phyloP scores from a whole-genome alignment of 2,888 invertebrate species.

The Branchellion lobata region DNA sequence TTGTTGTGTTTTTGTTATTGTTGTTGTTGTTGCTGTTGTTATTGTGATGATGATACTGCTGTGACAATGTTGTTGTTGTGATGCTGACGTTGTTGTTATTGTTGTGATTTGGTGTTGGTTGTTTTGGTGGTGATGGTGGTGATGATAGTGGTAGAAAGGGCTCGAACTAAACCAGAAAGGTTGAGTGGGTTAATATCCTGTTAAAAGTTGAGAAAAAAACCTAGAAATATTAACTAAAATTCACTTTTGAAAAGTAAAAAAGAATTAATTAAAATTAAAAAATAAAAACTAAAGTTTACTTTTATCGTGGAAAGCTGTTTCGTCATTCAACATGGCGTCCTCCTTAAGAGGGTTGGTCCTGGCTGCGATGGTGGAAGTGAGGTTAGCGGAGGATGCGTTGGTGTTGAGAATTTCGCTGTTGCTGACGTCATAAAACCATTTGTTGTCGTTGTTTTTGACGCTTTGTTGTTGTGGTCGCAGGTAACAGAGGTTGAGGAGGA shows the following conservation, averaged over 20 bases:
- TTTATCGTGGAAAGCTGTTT: not conserved
- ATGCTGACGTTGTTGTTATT: too few species aligned
- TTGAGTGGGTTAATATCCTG: too few species aligned
- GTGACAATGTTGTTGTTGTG: too few species aligned
- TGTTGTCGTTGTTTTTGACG: not conserved
- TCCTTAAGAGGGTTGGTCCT: not conserved
- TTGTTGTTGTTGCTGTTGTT: too few species aligned
- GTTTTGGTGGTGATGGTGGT: too few species aligned
- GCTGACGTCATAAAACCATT: slow-evolving; percentile 41
- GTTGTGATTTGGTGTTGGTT: too few species aligned
- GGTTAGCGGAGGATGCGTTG: not conserved
- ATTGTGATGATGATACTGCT: too few species aligned
- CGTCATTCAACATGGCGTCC: not conserved
- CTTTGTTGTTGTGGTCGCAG: slow-evolving; percentile 25
- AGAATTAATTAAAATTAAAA: not conserved
- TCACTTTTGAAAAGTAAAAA: not conserved
- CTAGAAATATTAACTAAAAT: not conserved
- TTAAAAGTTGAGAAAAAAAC: too few species aligned
- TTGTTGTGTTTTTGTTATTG: too few species aligned
- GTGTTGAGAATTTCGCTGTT: slow-evolving; percentile 37
- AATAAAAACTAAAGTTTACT: not conserved
- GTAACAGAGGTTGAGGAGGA: slow-evolving; percentile 41
- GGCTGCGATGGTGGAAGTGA: not conserved
- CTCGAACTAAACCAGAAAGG: too few species aligned
- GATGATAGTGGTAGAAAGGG: too few species aligned